phyloP scores from a whole-genome alignment of 2,113 vertebrate genomes.

The Lates calcarifer region DNA sequence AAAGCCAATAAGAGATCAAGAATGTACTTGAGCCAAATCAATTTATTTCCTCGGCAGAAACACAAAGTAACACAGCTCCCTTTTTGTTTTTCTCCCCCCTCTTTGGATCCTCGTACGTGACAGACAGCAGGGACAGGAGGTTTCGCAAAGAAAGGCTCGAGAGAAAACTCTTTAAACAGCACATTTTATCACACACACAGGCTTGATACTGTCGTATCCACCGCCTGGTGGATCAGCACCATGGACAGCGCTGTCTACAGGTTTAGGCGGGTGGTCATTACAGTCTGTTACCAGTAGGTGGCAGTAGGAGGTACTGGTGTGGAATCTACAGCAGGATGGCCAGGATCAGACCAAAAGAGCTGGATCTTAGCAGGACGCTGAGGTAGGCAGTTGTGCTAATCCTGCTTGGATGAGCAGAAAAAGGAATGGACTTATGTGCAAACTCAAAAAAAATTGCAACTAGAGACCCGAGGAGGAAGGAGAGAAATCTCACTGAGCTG shows the following conservation, averaged over 20 bases:
- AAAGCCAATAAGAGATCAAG: slow-evolving; percentile 49
- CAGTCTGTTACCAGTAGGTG: slow-evolving; percentile 48
- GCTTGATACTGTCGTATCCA: too few species aligned
- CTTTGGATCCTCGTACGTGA: neutral
- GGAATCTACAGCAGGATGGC: slow-evolving; percentile 13
- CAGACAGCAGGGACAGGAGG: neutral
- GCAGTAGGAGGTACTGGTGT: slow-evolving; percentile 19
- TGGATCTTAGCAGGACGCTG: slow-evolving; percentile 66
- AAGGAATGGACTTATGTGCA: slow-evolving; percentile 35
- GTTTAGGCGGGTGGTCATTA: neutral
- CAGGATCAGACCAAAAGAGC: slow-evolving; percentile 46
- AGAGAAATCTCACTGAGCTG: slow-evolving; percentile 35
- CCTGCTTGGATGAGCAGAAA: slow-evolving; percentile 70
- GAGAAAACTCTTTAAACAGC: neutral
- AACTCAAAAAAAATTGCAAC: slow-evolving; percentile 50
- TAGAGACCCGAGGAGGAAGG: neutral
- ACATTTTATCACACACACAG: neutral
- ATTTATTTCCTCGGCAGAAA: slow-evolving; percentile 34
- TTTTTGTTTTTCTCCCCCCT: slow-evolving; percentile 16
- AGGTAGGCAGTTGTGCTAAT: slow-evolving; percentile 63
- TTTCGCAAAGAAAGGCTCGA: neutral
- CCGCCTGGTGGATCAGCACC: slow-evolving; percentile 69
- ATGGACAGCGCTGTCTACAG: slow-evolving; percentile 66
- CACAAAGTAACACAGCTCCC: slow-evolving; percentile 11
- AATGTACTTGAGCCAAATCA: slow-evolving; percentile 40